Percentiles rank a stretch among this genome's conserved stretches.
Evolutionary conservation across 2,888 invertebrate species (phyloP).

Genomic region (Syritta pipiens): DNA sequence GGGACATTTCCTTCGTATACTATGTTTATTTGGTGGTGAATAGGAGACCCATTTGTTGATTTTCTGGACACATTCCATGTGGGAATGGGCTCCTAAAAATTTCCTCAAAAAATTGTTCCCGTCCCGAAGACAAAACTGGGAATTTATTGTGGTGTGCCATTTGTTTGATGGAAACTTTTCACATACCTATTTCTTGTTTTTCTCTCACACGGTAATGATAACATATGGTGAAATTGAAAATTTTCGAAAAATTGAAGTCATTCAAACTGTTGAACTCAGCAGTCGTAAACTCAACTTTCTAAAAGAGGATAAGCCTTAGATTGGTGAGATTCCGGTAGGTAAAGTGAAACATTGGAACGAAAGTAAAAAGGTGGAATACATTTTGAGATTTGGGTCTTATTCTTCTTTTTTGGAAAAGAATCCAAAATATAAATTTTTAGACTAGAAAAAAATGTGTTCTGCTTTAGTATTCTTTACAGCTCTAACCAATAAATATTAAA

Average conservation of each 20-base stretch:
- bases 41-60: constrained; percentile 65
- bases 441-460: too few relatives aligned
- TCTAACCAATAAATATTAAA: too few relatives aligned
- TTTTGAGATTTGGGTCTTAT: too few relatives aligned
- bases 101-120: constrained; percentile 9
- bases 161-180: constrained; percentile 6
- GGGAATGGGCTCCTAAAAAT: constrained; percentile 34
- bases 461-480: too few relatives aligned
- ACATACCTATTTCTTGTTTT: constrained; percentile 1
- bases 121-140: constrained; percentile 14
- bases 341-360: too few relatives aligned
- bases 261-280: constrained; percentile 39
- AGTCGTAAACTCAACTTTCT: background rate
- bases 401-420: too few relatives aligned
- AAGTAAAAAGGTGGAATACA: too few relatives aligned
- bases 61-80: constrained; percentile 60
- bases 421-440: too few relatives aligned
- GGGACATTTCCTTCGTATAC: constrained; percentile 43
- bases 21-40: constrained; percentile 69
- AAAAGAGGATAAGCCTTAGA: too few relatives aligned
- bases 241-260: constrained; percentile 14
- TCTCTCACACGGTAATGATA: background rate
- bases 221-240: constrained; percentile 27
- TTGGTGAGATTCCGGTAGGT: too few relatives aligned
- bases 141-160: constrained; percentile 1